Percentiles rank a stretch among this genome's conserved stretches.
Conservation (phyloP, 1,140 invertebrate genomes). For the Drosophila prosaltans region DNA sequence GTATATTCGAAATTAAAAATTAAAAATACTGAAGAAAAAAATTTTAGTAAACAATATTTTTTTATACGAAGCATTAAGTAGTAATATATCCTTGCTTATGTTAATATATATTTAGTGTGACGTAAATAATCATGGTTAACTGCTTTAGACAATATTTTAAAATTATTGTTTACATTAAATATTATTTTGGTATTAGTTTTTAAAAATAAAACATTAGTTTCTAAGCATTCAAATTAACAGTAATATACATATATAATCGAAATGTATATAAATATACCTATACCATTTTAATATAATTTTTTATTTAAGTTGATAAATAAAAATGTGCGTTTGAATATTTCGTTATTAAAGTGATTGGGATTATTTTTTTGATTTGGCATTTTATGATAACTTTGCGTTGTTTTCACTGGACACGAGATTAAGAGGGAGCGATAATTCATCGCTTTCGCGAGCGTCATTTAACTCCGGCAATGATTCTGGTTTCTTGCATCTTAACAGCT, state of each 20-base stretch:
- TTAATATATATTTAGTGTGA: conserved; percentile 56
- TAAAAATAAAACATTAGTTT: conserved; percentile 68
- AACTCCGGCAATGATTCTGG: conserved; percentile 58
- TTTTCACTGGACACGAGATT: conserved; percentile 81
- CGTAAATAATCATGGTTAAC: conserved; percentile 50
- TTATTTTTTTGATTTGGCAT: conserved; percentile 73
- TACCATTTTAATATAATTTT: conserved; percentile 38
- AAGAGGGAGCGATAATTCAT: conserved; percentile 72
- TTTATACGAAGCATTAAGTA: conserved; percentile 74
- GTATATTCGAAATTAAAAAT: conserved; percentile 39
- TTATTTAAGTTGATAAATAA: conserved; percentile 62
- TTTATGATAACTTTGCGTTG: conserved; percentile 78
- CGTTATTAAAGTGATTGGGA: conserved; percentile 37
- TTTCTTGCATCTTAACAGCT: conserved; percentile 62
- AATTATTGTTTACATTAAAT: conserved; percentile 47
- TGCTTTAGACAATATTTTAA: conserved; percentile 37
- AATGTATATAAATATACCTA: conserved; percentile 22
- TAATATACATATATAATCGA: conserved; percentile 34
- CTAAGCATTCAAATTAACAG: conserved; percentile 56
- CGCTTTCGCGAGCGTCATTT: conserved; percentile 62
- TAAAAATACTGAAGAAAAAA: conserved; percentile 76
- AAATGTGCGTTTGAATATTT: conserved; percentile 54
- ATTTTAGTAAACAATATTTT: conserved; percentile 72
- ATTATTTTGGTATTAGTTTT: conserved; percentile 76
- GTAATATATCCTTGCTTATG: conserved; percentile 73